Base-by-base conservation (phyloP, 2,888 invertebrate species). In the Drosophila mayaguana region DNA sequence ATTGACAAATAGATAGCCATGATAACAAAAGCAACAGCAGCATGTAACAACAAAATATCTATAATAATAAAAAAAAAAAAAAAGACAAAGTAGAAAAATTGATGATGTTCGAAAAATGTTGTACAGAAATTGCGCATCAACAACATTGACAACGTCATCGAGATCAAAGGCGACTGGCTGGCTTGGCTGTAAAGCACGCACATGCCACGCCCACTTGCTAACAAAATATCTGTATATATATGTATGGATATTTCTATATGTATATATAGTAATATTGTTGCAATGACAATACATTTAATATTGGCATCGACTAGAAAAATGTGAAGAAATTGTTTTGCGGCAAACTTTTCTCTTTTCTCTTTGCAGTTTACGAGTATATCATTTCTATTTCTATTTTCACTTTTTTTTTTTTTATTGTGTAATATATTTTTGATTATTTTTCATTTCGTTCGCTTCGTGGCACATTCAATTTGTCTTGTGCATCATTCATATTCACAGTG, bases 281-380 rank as follows among this genome's bases (percentile, higher is more conserved):
- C 76, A 79, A 83, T 86, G 83, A 86, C 89, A 84, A 88, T 83
- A 80, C 80, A 83, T 70, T 74, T 77, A 74, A 80, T 77, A 80
- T 74, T 81, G 88, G 53, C 73, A 71, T 50, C 62, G 20, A 66
- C 34, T 55, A 51, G 42, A 63, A 63, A 43, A 50, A 68, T 63
- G 50, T 67, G 53, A 53, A 64, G 64, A 80, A 68, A 76, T 82
- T 76, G 82, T 72, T 72, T 71, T 63, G 57, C 36, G 65, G 61
- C 54, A 78, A 72, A 64, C 46, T 73, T 78, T 70, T 63, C 53
- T 48, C 46, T 73, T 78, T 70, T 63, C 53, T 48, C 25, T 63
- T 48, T 43, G 20, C 55, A 43, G 18, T 56, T 60, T 40, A n/a
- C n/a, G n/a, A n/a, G n/a, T n/a, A 50, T 63, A 53, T 42, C 59